Evolutionary conservation across 2,888 invertebrate species (phyloP).

Genomic region (Meiosimyza decipiens): DNA sequence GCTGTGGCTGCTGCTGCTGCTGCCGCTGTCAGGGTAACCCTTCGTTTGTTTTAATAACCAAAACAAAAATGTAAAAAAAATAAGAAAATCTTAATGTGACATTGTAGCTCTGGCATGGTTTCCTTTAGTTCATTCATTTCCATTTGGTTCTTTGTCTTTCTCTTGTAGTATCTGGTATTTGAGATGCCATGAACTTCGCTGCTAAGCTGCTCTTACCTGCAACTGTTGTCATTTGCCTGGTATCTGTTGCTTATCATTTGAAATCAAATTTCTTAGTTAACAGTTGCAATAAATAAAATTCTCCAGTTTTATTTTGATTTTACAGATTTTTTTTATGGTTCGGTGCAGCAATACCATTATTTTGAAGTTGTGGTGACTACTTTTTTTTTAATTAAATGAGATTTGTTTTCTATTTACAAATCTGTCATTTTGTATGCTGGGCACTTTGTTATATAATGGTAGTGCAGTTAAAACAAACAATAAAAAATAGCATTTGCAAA

Average conservation of each 20-base stretch:
- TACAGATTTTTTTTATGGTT: not conserved
- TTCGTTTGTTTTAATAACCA: constrained; percentile 15
- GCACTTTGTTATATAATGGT: constrained; percentile 9
- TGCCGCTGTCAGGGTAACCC: constrained; percentile 30
- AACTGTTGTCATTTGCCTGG: constrained; percentile 16
- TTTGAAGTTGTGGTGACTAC: not conserved
- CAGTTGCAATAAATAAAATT: constrained; percentile 32
- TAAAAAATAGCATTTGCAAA: constrained; percentile 21
- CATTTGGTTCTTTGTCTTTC: not conserved
- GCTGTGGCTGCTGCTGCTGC: constrained; percentile 32
- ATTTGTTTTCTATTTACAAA: constrained; percentile 7
- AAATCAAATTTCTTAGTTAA: constrained; percentile 32
- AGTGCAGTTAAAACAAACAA: constrained; percentile 30
- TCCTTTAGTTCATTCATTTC: not conserved
- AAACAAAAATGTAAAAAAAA: not conserved
- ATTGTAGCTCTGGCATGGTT: not conserved
- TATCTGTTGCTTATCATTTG: constrained; percentile 27
- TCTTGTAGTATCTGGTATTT: not conserved
- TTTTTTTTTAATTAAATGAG: constrained; percentile 5
- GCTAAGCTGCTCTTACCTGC: constrained; percentile 7
- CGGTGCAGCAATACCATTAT: not conserved
- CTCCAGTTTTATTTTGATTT: constrained; percentile 11
- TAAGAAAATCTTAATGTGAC: not conserved
- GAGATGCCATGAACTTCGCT: not conserved
- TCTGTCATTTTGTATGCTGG: constrained; percentile 13